A percentile compares a stretch with the other conserved stretches of the same genome.
Evolutionary conservation across 2,888 invertebrate genomes (phyloP).

Genomic region (Sinelater perroti): DNA sequence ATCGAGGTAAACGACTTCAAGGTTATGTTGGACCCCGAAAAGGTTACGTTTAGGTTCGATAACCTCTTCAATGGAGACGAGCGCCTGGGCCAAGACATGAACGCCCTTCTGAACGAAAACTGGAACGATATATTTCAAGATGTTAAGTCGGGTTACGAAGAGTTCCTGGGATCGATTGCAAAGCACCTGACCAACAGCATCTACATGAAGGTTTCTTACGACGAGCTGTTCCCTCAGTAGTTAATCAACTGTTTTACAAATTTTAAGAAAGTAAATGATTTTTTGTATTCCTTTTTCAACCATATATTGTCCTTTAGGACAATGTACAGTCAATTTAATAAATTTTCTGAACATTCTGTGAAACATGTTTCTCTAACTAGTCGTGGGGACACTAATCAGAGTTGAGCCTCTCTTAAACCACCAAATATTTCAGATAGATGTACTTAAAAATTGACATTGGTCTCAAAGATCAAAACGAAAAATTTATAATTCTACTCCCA

Average conservation of each 20-base stretch:
- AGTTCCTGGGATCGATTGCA: conserved; percentile 59
- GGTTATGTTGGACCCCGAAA: conserved; percentile 70
- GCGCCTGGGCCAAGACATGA: conserved; percentile 51
- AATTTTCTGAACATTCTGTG: no score
- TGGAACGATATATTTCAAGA: conserved; percentile 55
- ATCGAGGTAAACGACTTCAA: conserved; percentile 71
- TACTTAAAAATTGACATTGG: no score
- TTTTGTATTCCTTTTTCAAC: no score
- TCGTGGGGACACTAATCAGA: no score
- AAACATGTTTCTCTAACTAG: no score
- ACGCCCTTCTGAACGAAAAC: conserved; percentile 58
- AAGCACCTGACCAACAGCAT: neutral
- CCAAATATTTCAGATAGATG: no score
- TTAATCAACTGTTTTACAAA: neutral
- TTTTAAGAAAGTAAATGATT: no score
- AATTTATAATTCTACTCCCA: no score
- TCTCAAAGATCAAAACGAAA: no score
- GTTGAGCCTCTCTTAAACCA: no score
- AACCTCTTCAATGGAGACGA: conserved; percentile 66
- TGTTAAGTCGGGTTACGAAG: conserved; percentile 71
- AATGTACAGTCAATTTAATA: no score
- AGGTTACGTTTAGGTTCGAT: conserved; percentile 69
- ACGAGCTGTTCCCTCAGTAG: conserved; percentile 5
- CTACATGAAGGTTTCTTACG: conserved; percentile 57
- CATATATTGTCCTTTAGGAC: no score